Evolutionary conservation across 1,140 invertebrate species (phyloP).

Genomic region (Drosophila navojoa): DNA sequence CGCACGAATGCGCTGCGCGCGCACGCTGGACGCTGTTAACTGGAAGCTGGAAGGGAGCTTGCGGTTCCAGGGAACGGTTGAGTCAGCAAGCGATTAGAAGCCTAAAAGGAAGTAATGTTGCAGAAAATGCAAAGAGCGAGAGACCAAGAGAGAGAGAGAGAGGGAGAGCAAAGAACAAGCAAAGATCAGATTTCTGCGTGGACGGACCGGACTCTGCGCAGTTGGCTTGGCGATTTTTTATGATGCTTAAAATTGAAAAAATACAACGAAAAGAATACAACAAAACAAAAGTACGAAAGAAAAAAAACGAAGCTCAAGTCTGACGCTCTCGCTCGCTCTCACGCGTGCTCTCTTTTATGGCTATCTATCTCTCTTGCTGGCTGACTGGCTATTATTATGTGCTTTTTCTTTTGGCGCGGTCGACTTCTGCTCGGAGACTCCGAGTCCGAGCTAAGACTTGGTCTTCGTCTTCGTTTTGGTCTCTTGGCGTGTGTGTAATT

Average conservation of each 20-base stretch:
- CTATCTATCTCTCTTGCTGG: conserved; percentile 6
- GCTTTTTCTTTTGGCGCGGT: conserved; percentile 49
- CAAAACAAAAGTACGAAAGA: conserved; percentile 39
- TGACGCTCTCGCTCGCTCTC: conserved; percentile 4
- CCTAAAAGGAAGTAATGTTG: conserved; percentile 83
- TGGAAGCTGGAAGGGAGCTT: conserved; percentile 6
- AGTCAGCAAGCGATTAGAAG: conserved; percentile 80
- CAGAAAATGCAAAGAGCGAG: conserved; percentile 72
- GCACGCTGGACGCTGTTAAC: conserved; percentile 3
- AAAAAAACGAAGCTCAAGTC: conserved; percentile 51
- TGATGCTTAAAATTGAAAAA: conserved; percentile 75
- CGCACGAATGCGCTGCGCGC: conserved; percentile 67
- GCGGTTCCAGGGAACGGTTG: conserved; percentile 46
- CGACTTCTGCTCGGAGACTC: background rate
- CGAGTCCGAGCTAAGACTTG: background rate
- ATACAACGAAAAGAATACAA: conserved; percentile 34
- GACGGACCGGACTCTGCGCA: conserved; percentile 41
- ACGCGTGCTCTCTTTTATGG: background rate
- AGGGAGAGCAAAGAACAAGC: conserved; percentile 13
- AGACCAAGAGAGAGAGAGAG: background rate
- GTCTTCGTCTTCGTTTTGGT: conserved; percentile 7
- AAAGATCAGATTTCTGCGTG: conserved; percentile 55
- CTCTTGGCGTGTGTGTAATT: conserved; percentile 79
- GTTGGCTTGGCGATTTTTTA: conserved; percentile 65
- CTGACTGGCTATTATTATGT: conserved; percentile 52